Evolutionary conservation across 64 coral and sea anemone species (phyloP), one percentile per base, ranked within the genome.

Genomic region (Stichodactyla mertensii): DNA sequence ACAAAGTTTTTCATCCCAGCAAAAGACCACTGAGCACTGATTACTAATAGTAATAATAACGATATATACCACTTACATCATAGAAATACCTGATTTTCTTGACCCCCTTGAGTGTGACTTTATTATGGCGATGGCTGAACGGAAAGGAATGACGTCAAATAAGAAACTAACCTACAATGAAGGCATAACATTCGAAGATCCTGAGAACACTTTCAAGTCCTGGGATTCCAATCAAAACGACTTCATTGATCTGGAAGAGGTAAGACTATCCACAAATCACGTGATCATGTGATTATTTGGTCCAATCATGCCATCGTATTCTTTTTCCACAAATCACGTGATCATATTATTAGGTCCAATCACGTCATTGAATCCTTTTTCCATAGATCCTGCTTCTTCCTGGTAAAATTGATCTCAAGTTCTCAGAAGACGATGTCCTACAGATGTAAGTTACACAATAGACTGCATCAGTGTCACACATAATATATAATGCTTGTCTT

Each of bases 191-290:
- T 93, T 93, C 55, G 91, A 96, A 71, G 94, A 96, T 60, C 91
- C 91, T 52, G 79, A 89, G 5, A 96, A 89, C 54, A 96, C 94
- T 0, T 96, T 96, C 82, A 93, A 60, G 27, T 15, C 18, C 7
- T 96, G 94, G 94, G 94, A 96, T 59, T 93, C 87, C 59, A 90
- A 96, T 16, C 53, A 60, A 6, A 91, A 93, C 64, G 85, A 77
- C 6, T 96, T 88, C 55, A 92, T 96, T 90, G 94, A 96, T 24
- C 79, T 88, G 61, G 88, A 92, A 18, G 94, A 96, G 91, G 94
- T 96, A 64, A 80, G 31, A 61, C 36, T 45, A 0, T 45, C 36
- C 36, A 45, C 36, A 45, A 45, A 45, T 45, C 36, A 45, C 36
- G 1, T 45, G 36, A 45, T 59, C 57, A 59, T 59, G 1, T 16